Conservation (phyloP, 2,113 vertebrate species). For the Python bivittatus region DNA sequence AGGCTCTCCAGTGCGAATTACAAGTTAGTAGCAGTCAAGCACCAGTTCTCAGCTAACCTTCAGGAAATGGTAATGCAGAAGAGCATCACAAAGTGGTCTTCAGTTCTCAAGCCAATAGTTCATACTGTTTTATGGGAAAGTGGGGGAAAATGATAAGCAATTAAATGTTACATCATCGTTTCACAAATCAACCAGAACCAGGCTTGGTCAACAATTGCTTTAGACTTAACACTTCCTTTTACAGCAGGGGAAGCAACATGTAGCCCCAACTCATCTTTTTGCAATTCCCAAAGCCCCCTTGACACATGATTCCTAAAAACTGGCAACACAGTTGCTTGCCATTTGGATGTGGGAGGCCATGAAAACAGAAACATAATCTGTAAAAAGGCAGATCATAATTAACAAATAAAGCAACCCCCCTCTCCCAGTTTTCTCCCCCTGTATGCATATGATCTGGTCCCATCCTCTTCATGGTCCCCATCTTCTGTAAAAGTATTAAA, state of each 20-base stretch:
- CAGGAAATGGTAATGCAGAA: not conserved
- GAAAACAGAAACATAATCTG: not conserved
- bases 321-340: not conserved
- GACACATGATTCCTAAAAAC: not conserved
- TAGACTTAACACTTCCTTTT: not conserved
- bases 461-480: not conserved
- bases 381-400: not conserved
- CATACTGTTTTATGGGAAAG: not conserved
- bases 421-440: not conserved
- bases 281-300: not conserved
- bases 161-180: not conserved
- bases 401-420: not conserved
- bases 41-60: not conserved
- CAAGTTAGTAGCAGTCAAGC: not conserved
- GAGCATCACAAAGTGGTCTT: not conserved
- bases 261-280: not conserved
- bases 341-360: not conserved
- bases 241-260: not conserved
- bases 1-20: not conserved
- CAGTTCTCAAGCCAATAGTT: not conserved
- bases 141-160: not conserved
- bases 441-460: not conserved
- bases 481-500: not conserved
- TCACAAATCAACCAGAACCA: not conserved
- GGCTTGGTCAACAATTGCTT: not conserved